Evolutionary conservation across 2,797 vertebrate genomes (phyloP).

Genomic region (Semaprochilodus insignis): DNA sequence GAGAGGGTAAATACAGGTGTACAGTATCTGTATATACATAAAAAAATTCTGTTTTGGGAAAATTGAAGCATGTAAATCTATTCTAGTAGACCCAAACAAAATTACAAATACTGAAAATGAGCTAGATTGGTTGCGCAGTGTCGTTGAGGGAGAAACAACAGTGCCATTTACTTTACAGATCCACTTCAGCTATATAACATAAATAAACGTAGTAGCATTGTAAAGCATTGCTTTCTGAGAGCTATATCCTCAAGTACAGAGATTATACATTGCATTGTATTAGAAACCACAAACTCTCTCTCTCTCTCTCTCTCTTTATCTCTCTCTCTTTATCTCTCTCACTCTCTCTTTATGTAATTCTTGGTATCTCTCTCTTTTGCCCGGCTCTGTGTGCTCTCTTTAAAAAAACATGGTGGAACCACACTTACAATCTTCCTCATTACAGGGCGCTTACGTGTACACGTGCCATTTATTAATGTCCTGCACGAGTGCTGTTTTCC

Average conservation of each 20-base stretch:
- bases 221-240: background rate
- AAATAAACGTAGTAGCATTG: background rate
- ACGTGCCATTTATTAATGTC: slow-evolving; percentile 34
- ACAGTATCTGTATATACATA: too few species aligned
- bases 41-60: too few species aligned
- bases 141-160: background rate
- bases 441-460: slow-evolving; percentile 40
- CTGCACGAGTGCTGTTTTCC: slow-evolving; percentile 27
- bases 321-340: slow-evolving; percentile 40
- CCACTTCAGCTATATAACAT: background rate
- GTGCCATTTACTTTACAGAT: background rate
- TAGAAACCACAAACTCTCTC: background rate
- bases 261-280: background rate
- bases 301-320: background rate
- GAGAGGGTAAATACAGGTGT: too few species aligned
- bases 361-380: background rate
- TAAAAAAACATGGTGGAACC: background rate
- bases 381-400: background rate
- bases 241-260: background rate
- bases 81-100: too few species aligned
- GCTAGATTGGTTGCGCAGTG: too few species aligned
- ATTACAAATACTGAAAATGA: too few species aligned
- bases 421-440: slow-evolving; percentile 31
- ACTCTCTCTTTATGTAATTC: background rate
- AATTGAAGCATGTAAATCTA: too few species aligned